Conservation (phyloP, 2,113 vertebrate species). For the Nycticorax nycticorax region DNA sequence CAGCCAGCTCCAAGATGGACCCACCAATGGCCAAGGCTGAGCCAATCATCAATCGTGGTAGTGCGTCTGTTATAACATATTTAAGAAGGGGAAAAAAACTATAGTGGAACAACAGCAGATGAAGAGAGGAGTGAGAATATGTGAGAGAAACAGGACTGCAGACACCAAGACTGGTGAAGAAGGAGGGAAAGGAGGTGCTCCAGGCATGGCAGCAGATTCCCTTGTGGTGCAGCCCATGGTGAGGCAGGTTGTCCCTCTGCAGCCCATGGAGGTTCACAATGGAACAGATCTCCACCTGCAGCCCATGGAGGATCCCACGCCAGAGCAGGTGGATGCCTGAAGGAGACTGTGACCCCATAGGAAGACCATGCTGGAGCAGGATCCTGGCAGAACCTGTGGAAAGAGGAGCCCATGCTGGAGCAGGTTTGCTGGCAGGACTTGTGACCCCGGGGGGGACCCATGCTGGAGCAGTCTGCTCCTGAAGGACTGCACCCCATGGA, state of each 20-base stretch:
- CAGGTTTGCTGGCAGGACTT: background rate
- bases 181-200: background rate
- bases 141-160: background rate
- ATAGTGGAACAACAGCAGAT: background rate
- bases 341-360: background rate
- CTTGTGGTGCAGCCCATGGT: background rate
- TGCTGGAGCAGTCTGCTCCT: background rate
- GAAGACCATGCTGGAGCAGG: background rate
- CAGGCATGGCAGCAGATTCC: background rate
- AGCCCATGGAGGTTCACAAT: background rate
- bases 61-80: no score
- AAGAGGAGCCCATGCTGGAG: background rate
- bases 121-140: background rate
- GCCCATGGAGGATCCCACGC: background rate
- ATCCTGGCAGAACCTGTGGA: background rate
- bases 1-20: background rate
- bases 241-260: background rate
- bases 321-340: background rate
- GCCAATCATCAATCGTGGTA: no score
- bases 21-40: rapidly evolving
- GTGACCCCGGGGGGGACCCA: background rate
- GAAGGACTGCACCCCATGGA: background rate
- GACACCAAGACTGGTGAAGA: background rate
- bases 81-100: no score
- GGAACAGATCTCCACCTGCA: background rate